Conservation (phyloP, 2,888 invertebrate genomes). For the Odontomyia ornata region DNA sequence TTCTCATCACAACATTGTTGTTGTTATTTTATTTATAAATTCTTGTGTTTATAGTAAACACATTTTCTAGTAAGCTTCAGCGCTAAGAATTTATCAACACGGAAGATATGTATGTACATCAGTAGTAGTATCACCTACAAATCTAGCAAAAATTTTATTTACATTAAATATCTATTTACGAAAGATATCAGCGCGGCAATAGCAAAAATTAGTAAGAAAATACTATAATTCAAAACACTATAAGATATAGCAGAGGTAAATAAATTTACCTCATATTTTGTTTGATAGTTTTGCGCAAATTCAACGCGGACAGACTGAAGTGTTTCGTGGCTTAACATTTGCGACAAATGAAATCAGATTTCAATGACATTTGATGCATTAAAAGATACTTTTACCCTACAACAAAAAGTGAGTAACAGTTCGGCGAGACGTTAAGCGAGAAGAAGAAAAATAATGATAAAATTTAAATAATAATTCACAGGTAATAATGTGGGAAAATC, state of each 20-base stretch:
- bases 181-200: slow-evolving; percentile 8
- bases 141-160: neutral
- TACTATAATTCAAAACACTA: neutral
- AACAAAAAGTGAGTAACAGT: neutral
- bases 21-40: neutral
- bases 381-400: slow-evolving; percentile 1
- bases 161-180: slow-evolving; percentile 8
- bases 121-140: neutral
- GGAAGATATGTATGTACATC: slow-evolving; percentile 16
- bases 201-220: neutral
- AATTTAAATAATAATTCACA: slow-evolving; percentile 4
- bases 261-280: neutral
- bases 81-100: slow-evolving; percentile 14
- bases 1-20: neutral
- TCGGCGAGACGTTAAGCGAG: neutral
- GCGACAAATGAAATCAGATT: slow-evolving; percentile 11
- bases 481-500: slow-evolving; percentile 20
- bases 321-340: neutral
- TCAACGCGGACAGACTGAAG: neutral
- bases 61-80: neutral
- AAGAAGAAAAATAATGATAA: neutral
- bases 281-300: slow-evolving; percentile 4
- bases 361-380: slow-evolving; percentile 33
- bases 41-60: neutral
- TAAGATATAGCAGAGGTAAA: slow-evolving; percentile 1